phyloP scores from a whole-genome alignment of 2,113 vertebrate species.

The Gallinago jamesoni region DNA sequence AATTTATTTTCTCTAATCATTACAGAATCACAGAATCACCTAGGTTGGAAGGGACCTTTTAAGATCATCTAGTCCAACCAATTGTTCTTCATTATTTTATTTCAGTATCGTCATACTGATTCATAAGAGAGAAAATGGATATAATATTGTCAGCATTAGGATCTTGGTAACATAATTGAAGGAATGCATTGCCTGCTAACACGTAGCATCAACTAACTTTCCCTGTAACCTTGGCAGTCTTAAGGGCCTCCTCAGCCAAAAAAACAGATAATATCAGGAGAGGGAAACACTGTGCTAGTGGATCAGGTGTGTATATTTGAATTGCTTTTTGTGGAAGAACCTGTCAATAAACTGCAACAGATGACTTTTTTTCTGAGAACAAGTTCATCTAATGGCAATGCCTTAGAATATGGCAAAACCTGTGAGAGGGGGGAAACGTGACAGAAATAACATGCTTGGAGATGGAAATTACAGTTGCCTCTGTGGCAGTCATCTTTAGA shows the following conservation, averaged over 20 bases:
- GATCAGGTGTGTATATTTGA: not conserved
- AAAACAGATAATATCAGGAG: not conserved
- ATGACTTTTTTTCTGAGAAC: not conserved
- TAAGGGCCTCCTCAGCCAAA: not conserved
- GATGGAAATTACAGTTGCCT: not conserved
- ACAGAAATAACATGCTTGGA: not conserved
- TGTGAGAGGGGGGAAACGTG: not conserved
- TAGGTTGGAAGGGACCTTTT: too few relatives aligned
- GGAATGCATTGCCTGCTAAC: too few relatives aligned
- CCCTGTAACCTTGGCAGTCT: not conserved
- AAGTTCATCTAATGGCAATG: not conserved
- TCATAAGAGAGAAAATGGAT: not conserved
- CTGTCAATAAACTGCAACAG: not conserved
- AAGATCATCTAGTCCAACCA: too few relatives aligned
- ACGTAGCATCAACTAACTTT: not conserved
- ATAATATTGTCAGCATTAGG: not conserved
- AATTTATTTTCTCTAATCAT: not conserved
- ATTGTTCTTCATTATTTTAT: not conserved
- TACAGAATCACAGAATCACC: not conserved
- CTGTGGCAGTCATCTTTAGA: not conserved
- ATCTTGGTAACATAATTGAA: not conserved
- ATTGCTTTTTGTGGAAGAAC: not conserved
- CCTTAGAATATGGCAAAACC: not conserved
- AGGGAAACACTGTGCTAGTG: not conserved
- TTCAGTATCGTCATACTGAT: not conserved